phyloP scores from a whole-genome alignment of 2,888 invertebrate species.

The Diarsia dahlii region DNA sequence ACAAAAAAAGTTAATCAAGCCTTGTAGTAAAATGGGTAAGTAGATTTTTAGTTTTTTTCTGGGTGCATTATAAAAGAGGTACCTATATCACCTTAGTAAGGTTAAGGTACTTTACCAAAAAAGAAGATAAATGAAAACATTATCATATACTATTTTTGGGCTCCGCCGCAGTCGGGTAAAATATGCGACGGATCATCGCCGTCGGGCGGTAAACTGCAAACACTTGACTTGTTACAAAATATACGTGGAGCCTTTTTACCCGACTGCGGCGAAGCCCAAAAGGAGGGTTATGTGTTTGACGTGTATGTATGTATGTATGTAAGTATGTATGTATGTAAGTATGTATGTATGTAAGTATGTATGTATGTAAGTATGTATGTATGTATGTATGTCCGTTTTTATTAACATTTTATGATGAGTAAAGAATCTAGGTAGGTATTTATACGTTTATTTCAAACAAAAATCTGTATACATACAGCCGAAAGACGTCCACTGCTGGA shows the following conservation, averaged over 20 bases:
- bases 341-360: too few relatives aligned
- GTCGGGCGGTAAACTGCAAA: background rate
- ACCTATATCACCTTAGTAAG: background rate
- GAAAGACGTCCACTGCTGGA: too few relatives aligned
- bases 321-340: too few relatives aligned
- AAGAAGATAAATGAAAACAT: background rate
- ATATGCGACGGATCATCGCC: background rate
- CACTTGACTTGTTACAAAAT: background rate
- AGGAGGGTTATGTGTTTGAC: too few relatives aligned
- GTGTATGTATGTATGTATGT: too few relatives aligned
- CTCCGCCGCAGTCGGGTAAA: background rate
- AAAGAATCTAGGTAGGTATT: background rate
- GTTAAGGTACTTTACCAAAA: background rate
- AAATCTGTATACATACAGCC: background rate
- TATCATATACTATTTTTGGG: background rate
- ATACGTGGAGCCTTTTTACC: background rate
- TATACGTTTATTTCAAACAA: background rate
- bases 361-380: too few relatives aligned
- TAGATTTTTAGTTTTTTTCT: background rate
- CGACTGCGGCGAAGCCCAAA: too few relatives aligned
- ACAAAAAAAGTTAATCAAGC: background rate
- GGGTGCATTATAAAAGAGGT: background rate
- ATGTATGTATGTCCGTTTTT: too few relatives aligned
- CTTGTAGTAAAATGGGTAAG: constrained; percentile 1
- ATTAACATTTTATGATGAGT: background rate